These are phyloP conservation scores for Scylla paramamosain DNA, from an alignment of 1,140 invertebrate species.

Conservation along the genomic window DNA sequence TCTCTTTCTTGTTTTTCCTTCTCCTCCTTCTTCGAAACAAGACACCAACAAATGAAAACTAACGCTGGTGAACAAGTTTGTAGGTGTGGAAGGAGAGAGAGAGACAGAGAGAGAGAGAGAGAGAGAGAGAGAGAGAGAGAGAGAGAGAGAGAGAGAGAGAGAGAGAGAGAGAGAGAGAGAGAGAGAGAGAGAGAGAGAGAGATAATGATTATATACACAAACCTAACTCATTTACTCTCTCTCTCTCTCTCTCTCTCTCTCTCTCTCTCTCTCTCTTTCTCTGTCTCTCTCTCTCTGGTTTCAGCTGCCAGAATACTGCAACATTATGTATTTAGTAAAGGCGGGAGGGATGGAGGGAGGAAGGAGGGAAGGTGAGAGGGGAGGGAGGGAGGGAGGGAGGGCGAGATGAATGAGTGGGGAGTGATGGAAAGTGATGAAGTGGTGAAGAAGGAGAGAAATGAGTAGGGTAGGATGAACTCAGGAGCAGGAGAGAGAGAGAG, in stretches of 20 bases:
- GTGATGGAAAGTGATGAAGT: not conserved
- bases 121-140: constrained; percentile 17
- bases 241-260: too few species aligned
- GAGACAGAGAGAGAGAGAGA: constrained; percentile 25
- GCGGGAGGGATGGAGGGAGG: not conserved
- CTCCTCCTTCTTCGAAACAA: not conserved
- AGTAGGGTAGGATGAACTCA: not conserved
- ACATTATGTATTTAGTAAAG: too few species aligned
- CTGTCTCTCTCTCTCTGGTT: too few species aligned
- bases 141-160: constrained; percentile 25
- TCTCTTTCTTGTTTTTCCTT: too few species aligned
- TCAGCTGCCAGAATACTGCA: too few species aligned
- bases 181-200: too few species aligned
- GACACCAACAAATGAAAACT: not conserved
- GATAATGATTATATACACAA: too few species aligned
- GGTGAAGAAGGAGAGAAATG: not conserved
- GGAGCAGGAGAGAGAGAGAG: not conserved
- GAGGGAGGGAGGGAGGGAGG: not conserved
- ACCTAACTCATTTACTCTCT: too few species aligned
- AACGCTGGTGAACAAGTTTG: not conserved
- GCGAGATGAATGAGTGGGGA: not conserved
- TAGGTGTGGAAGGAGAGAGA: not conserved
- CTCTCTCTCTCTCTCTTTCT: too few species aligned
- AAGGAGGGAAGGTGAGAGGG: not conserved
- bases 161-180: not conserved